Base-by-base conservation (phyloP, 2,888 invertebrate genomes). In the Anagyrus pseudococci region DNA sequence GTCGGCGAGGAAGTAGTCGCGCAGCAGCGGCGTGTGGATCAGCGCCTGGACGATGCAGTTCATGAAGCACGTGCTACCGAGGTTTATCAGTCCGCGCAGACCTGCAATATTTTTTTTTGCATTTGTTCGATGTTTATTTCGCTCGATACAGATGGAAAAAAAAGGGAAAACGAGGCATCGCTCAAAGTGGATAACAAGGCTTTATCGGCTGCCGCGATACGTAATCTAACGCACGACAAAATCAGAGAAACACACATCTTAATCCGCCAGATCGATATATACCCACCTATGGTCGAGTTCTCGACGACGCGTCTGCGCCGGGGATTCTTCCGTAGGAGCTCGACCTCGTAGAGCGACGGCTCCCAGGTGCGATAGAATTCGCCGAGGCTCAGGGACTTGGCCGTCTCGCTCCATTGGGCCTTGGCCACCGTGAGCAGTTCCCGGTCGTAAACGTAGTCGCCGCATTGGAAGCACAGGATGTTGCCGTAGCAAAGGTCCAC, bases 51-150 rank as follows among this genome's bases (percentile, higher is more conserved):
- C 91, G 73, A 98, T 96, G 77, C 96, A 96, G 82, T 97, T 98
- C 95, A 99, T 96, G 80, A 97, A 99, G 83, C 98, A 99, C 3
- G 98, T 98, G 71, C 96, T 93, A 37, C 98, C 98, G 68, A 99
- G 85, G 83, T 99, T 99, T 74, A 97, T 90, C 60, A 99, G 84
- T 0, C 98, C 98, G 58, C 98, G 86, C 62, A 99, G 84, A 41
- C 98, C 89, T 86, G 77, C 43, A 75, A 78, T 41, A 41, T 41
- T 41, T 41, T 41, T 29, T 4, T 10, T 41, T 15, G 13, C 40
- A 4, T 15, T n/a, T 40, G 15, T 8, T 41, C 17, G 40, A 7
- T 4, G 29, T 10, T 26, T n/a, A n/a, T n/a, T 49, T 50, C 29
- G 13, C 6, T n/a, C 20, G 15, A 29, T 29, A 7, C n/a, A n/a